Conservation (phyloP, 2,113 vertebrate genomes). For the Calyptomena viridis region DNA sequence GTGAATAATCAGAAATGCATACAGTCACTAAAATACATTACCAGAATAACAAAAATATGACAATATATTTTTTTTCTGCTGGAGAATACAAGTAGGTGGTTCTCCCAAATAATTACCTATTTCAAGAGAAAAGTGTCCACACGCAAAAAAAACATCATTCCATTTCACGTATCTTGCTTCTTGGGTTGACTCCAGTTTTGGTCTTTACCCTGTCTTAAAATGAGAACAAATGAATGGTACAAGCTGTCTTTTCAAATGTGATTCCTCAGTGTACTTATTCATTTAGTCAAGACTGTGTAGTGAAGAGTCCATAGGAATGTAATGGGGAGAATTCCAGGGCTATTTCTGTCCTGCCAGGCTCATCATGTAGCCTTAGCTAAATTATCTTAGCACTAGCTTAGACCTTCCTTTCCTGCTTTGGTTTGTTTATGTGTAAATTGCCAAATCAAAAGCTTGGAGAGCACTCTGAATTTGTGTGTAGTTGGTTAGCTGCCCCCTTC, state of each 20-base stretch:
- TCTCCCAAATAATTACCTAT: background rate
- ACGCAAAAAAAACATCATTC: background rate
- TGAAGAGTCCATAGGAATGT: background rate
- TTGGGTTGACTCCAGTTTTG: background rate
- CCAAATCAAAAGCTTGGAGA: background rate
- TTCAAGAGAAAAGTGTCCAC: background rate
- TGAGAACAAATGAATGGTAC: background rate
- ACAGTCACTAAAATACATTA: slow-evolving; percentile 28
- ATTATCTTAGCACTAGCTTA: background rate
- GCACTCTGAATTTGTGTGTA: background rate
- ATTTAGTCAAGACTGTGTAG: background rate
- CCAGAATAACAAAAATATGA: background rate
- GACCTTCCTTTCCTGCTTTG: background rate
- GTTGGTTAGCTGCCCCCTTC: background rate
- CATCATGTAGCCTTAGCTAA: background rate
- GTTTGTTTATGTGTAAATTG: background rate
- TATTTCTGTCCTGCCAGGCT: background rate
- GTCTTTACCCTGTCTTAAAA: background rate
- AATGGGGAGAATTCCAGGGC: background rate
- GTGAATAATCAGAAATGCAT: slow-evolving; percentile 45
- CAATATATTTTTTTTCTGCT: background rate
- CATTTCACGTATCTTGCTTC: background rate
- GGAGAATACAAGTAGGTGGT: background rate
- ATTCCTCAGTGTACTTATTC: background rate
- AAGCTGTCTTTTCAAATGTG: background rate